A percentile compares a stretch with the other conserved stretches of the same genome.
These are phyloP conservation scores for Montifringilla adamsi DNA, from an alignment of 2,113 vertebrate species.

Conservation along the genomic window DNA sequence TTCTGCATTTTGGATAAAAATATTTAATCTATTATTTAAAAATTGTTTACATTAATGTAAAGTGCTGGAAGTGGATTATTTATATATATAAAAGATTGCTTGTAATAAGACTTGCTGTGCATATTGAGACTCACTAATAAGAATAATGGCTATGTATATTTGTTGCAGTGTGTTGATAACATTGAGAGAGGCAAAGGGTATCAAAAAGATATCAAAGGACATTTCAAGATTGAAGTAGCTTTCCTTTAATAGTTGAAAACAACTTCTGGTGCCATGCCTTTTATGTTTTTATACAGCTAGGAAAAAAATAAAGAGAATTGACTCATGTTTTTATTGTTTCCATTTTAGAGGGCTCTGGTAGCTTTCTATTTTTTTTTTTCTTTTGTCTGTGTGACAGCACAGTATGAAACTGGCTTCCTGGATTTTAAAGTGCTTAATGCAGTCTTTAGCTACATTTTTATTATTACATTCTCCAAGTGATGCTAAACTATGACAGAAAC, in stretches of 20 bases:
- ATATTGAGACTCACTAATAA: background rate
- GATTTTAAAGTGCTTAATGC: background rate
- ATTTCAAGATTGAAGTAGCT: background rate
- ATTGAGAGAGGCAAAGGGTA: background rate
- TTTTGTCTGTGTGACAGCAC: background rate
- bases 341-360: background rate
- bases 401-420: background rate
- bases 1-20: background rate
- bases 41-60: background rate
- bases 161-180: background rate
- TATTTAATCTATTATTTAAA: background rate
- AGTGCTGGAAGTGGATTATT: background rate
- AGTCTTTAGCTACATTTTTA: background rate
- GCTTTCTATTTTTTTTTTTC: background rate
- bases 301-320: background rate
- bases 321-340: background rate
- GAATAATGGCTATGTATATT: background rate
- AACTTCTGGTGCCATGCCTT: background rate
- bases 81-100: background rate
- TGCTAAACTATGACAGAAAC: background rate
- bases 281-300: background rate
- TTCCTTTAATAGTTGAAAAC: background rate
- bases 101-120: background rate
- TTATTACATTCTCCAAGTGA: background rate
- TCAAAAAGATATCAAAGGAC: background rate